Evolutionary conservation across 53 echinoderm and acorn worm genomes (phyloP).

Genomic region (Temnopleurus reevesii): DNA sequence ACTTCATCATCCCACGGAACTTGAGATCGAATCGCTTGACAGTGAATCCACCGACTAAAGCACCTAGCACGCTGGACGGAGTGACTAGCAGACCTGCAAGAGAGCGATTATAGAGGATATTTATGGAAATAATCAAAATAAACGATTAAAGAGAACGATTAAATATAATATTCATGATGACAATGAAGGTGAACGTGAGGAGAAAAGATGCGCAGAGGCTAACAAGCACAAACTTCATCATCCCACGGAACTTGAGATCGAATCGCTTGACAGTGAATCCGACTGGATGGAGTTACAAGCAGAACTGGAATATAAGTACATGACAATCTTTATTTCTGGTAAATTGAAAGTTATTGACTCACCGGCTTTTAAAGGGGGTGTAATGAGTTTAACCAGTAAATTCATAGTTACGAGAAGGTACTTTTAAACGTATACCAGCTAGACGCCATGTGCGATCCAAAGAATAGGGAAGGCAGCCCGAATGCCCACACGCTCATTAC

Average conservation of each 20-base stretch:
- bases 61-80: constrained; percentile 84
- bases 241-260: constrained; percentile 78
- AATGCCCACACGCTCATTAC: too few species aligned
- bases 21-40: constrained; percentile 77
- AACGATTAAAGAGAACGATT: not conserved
- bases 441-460: too few species aligned
- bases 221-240: constrained; percentile 78
- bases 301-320: constrained; percentile 52
- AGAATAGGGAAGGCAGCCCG: too few species aligned
- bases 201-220: constrained; percentile 68
- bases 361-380: too few species aligned
- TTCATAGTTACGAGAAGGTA: too few species aligned
- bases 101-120: too few species aligned
- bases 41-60: constrained; percentile 77
- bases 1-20: constrained; percentile 82
- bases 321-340: not conserved
- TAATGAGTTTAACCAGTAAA: too few species aligned
- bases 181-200: constrained; percentile 72
- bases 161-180: constrained; percentile 35
- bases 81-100: constrained; percentile 70
- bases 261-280: constrained; percentile 84
- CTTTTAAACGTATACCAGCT: too few species aligned
- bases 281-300: constrained; percentile 79
- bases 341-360: too few species aligned
- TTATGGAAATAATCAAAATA: not conserved